phyloP scores from a whole-genome alignment of 2,113 vertebrate species.

The Dissostichus mawsoni region DNA sequence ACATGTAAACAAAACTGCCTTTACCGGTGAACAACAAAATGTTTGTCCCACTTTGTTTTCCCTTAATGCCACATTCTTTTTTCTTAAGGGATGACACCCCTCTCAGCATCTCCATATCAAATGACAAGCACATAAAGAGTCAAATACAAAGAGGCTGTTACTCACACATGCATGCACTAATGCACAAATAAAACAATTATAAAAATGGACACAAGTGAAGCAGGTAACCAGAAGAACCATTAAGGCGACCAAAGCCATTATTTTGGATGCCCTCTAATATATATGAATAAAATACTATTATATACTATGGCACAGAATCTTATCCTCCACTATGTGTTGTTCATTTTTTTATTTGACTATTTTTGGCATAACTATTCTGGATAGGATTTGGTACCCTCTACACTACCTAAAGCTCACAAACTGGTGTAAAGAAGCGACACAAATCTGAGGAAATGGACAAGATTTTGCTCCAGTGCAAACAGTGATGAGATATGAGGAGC shows the following conservation, averaged over 20 bases:
- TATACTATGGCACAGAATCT: slow-evolving; percentile 83
- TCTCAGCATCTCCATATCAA: slow-evolving; percentile 47
- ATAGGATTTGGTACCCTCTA: slow-evolving; percentile 60
- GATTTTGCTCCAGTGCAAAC: slow-evolving; percentile 84
- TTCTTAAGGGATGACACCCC: slow-evolving; percentile 25
- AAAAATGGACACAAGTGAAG: slow-evolving; percentile 51
- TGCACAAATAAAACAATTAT: slow-evolving; percentile 12
- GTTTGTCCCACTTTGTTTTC: slow-evolving; percentile 36
- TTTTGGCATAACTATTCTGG: slow-evolving; percentile 78
- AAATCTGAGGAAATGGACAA: slow-evolving; percentile 50
- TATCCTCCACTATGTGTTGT: slow-evolving; percentile 71
- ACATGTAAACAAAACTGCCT: slow-evolving; percentile 33
- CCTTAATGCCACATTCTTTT: slow-evolving; percentile 35
- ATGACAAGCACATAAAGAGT: slow-evolving; percentile 40
- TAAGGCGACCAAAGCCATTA: slow-evolving; percentile 63
- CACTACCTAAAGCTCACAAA: slow-evolving; percentile 50
- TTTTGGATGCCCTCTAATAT: slow-evolving; percentile 48
- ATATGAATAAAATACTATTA: slow-evolving; percentile 76
- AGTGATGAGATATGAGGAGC: slow-evolving; percentile 4
- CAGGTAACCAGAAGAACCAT: slow-evolving; percentile 68
- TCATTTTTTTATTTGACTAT: slow-evolving; percentile 65
- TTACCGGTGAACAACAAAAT: slow-evolving; percentile 10
- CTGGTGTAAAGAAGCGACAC: slow-evolving; percentile 12
- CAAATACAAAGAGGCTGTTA: slow-evolving; percentile 56
- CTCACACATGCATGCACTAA: slow-evolving; percentile 25